A percentile compares a stretch with the other conserved stretches of the same genome.
These are phyloP conservation scores for Holocentrus rufus DNA, from an alignment of 2,797 vertebrate genomes.

Conservation along the genomic window DNA sequence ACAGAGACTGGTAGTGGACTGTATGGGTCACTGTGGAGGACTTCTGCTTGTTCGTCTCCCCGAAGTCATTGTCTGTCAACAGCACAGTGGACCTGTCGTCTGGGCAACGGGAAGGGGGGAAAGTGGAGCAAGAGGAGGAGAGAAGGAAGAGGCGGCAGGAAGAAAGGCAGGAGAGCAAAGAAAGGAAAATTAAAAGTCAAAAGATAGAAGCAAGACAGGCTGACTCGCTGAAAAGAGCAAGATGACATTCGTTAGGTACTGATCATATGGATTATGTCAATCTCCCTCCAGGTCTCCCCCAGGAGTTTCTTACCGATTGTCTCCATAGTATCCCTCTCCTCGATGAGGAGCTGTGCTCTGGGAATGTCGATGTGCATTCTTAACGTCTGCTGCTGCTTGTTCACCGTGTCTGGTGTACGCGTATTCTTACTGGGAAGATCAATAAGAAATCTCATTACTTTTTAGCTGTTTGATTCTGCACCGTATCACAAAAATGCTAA, in stretches of 20 bases:
- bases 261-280: not conserved
- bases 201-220: not conserved
- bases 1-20: slow-evolving; percentile 98
- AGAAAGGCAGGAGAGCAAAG: not conserved
- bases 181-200: not conserved
- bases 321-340: slow-evolving; percentile 99
- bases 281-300: not conserved
- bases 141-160: not conserved
- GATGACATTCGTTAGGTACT: no score
- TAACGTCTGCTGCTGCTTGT: slow-evolving; percentile 97
- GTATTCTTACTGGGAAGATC: slow-evolving; percentile 91
- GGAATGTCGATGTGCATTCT: slow-evolving; percentile 99
- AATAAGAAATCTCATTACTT: slow-evolving; percentile 51
- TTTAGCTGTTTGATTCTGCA: slow-evolving; percentile 41
- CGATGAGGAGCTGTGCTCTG: slow-evolving; percentile 97
- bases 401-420: slow-evolving; percentile 94
- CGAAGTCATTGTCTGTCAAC: slow-evolving; percentile 97
- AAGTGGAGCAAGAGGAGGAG: not conserved
- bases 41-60: slow-evolving; percentile 96
- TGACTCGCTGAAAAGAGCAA: not conserved
- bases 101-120: slow-evolving; percentile 58
- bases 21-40: slow-evolving; percentile 99
- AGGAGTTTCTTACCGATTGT: slow-evolving; percentile 87
- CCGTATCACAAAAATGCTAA: slow-evolving; percentile 61
- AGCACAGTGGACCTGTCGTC: slow-evolving; percentile 97